A percentile compares a stretch with the other conserved stretches of the same genome.
Evolutionary conservation across 2,888 invertebrate species (phyloP).

Genomic region (Andrena praecox): DNA sequence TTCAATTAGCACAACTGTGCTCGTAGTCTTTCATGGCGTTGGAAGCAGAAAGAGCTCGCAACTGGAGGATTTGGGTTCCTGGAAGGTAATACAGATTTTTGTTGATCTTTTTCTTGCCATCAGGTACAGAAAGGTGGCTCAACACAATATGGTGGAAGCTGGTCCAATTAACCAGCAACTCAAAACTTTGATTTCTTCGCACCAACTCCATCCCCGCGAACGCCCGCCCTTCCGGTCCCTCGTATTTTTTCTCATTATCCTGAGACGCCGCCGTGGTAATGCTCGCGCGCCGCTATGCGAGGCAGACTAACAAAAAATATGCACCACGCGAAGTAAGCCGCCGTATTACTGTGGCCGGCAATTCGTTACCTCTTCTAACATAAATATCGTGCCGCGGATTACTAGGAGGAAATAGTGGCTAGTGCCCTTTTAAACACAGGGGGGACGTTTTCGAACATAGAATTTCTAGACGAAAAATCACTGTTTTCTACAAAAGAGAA

Average conservation of each 20-base stretch:
- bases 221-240: background rate
- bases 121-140: too few relatives aligned
- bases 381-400: constrained; percentile 38
- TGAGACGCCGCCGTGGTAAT: constrained; percentile 21
- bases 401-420: constrained; percentile 3
- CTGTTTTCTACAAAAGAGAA: too few relatives aligned
- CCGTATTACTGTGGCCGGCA: constrained; percentile 37
- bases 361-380: constrained; percentile 35
- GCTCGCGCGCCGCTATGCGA: background rate
- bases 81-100: too few relatives aligned
- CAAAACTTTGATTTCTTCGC: constrained; percentile 17
- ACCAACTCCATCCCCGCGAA: background rate
- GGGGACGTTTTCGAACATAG: background rate
- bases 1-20: too few relatives aligned
- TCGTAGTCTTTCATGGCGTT: too few relatives aligned
- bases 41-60: too few relatives aligned
- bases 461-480: background rate
- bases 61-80: too few relatives aligned
- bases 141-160: background rate
- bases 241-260: constrained; percentile 45
- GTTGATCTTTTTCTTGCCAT: too few relatives aligned
- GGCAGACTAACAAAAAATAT: constrained; percentile 32
- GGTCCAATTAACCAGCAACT: background rate
- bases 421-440: background rate
- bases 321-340: constrained; percentile 38